Conservation (phyloP, 2,888 invertebrate species). For the Drosophila antonietae region DNA sequence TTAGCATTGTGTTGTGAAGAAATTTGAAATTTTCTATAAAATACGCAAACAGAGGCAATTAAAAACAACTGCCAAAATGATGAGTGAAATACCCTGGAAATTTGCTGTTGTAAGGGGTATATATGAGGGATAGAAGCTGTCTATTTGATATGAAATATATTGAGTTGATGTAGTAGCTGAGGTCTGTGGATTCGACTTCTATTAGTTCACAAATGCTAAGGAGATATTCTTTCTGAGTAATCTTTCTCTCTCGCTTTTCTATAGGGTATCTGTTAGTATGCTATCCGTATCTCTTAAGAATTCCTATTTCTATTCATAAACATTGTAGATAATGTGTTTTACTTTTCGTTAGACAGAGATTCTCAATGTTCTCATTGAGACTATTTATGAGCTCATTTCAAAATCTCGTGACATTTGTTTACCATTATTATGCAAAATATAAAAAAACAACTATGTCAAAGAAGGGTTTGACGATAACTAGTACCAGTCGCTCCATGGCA, state of each 20-base stretch:
- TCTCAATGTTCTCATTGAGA: neutral
- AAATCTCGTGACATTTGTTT: conserved; percentile 15
- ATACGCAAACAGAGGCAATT: conserved; percentile 1
- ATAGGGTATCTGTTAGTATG: neutral
- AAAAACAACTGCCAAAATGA: conserved; percentile 1
- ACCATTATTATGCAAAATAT: conserved; percentile 15
- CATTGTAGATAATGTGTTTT: neutral
- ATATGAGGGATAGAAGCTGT: neutral
- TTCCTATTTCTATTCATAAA: neutral
- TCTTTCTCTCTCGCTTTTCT: no score
- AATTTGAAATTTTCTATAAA: neutral
- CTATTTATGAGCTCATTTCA: neutral
- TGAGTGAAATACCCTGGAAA: neutral
- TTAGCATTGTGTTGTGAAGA: conserved; percentile 16
- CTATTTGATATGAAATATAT: neutral
- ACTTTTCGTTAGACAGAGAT: neutral
- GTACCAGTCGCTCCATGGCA: conserved; percentile 22
- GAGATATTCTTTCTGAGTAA: neutral
- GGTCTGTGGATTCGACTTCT: no score
- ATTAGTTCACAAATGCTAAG: neutral
- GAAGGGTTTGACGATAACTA: neutral
- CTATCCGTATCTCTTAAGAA: no score
- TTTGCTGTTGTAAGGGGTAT: neutral
- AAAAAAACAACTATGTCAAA: neutral
- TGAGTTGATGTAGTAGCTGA: no score